These are phyloP conservation scores for Nomada hirtipes DNA, from an alignment of 2,888 invertebrate species.

Conservation along the genomic window DNA sequence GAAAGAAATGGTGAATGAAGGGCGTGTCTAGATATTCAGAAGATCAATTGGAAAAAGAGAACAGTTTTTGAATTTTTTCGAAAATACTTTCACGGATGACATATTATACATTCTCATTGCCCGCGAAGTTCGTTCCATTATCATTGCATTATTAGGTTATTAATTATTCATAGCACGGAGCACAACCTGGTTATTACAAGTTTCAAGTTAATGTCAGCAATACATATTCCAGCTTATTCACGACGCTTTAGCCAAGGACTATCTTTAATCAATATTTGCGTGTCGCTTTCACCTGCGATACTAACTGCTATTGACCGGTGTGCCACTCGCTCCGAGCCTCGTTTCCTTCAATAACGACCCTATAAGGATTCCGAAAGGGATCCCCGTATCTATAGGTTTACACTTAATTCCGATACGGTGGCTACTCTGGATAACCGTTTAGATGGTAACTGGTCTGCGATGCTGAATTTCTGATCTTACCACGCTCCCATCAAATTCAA, in stretches of 20 bases:
- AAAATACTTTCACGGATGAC: constrained; percentile 3
- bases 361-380: constrained; percentile 62
- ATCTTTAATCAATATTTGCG: constrained; percentile 60
- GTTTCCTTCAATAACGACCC: constrained; percentile 60
- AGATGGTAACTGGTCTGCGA: constrained; percentile 43
- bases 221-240: constrained; percentile 45
- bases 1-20: constrained; percentile 69
- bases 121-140: neutral
- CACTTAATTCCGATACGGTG: constrained; percentile 60
- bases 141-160: neutral
- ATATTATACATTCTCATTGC: neutral
- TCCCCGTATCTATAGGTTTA: constrained; percentile 52
- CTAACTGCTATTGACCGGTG: constrained; percentile 63
- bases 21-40: constrained; percentile 67
- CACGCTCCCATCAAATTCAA: constrained; percentile 34
- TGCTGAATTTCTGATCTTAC: constrained; percentile 53
- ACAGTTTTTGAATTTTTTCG: constrained; percentile 23
- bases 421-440: constrained; percentile 20
- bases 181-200: neutral
- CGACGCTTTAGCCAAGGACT: constrained; percentile 54
- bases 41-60: constrained; percentile 47
- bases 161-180: constrained; percentile 9
- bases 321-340: constrained; percentile 42
- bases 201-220: constrained; percentile 8
- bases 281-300: constrained; percentile 47